phyloP scores from a whole-genome alignment of 2,113 vertebrate genomes.

The Enhydra lutris region DNA sequence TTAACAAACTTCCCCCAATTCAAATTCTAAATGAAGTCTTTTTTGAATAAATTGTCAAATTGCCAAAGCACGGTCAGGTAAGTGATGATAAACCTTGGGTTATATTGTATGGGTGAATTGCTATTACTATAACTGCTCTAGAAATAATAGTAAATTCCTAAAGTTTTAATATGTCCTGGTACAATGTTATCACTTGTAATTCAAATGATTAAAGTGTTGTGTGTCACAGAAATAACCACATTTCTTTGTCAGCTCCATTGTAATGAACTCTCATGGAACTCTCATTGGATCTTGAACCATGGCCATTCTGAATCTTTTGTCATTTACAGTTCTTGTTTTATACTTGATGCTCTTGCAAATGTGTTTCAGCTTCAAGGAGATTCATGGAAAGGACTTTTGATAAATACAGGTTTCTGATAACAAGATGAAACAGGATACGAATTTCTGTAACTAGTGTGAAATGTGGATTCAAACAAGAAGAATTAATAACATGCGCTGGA shows the following conservation, averaged over 20 bases:
- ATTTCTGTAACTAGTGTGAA: not conserved
- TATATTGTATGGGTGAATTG: not conserved
- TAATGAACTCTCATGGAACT: not conserved
- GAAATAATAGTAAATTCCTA: not conserved
- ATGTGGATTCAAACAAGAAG: not conserved
- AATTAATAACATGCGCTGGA: not conserved
- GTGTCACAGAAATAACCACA: not conserved
- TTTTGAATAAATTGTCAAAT: not conserved
- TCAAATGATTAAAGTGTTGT: not conserved
- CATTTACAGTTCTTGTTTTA: not conserved
- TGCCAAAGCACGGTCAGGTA: not conserved
- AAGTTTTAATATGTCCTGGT: not conserved
- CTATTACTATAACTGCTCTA: not conserved
- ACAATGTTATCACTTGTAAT: not conserved
- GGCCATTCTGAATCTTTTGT: not conserved
- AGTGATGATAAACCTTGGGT: not conserved
- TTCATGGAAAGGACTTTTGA: not conserved
- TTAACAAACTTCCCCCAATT: not conserved
- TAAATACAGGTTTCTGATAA: not conserved
- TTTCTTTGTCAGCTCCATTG: not conserved
- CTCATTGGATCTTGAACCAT: not conserved
- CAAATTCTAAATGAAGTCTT: not conserved
- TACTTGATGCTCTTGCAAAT: not conserved
- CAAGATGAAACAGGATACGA: not conserved
- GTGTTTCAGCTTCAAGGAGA: not conserved